Conservation (phyloP, 2,888 invertebrate species). For the Sphecodes monilicornis region DNA sequence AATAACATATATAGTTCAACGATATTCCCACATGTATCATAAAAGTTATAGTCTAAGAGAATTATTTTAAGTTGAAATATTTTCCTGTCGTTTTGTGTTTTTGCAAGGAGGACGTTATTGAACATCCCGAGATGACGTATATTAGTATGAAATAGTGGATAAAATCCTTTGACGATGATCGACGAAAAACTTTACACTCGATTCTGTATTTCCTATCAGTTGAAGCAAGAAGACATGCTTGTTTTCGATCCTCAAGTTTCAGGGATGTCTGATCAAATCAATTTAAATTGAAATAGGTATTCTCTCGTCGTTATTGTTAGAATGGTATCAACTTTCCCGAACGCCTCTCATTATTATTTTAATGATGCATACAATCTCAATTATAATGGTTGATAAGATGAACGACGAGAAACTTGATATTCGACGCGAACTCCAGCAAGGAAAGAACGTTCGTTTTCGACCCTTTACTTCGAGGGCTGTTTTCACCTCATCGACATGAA, state of each 20-base stretch:
- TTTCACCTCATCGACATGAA: not conserved
- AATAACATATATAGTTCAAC: no score
- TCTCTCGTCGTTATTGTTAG: not conserved
- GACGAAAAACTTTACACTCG: not conserved
- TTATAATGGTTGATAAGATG: not conserved
- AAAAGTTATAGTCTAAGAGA: no score
- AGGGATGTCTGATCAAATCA: not conserved
- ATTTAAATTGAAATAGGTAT: no score
- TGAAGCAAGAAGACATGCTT: not conserved
- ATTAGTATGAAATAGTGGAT: no score
- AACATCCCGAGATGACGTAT: no score
- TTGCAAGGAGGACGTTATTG: no score
- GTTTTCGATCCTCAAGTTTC: no score
- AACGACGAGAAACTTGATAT: not conserved
- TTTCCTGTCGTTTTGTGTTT: no score
- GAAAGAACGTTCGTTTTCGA: not conserved
- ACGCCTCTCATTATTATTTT: not conserved
- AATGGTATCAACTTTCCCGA: not conserved
- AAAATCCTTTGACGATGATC: no score
- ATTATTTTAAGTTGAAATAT: no score
- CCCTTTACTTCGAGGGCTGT: not conserved
- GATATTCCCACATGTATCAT: no score
- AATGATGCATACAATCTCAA: not conserved
- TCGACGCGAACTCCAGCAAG: not conserved
- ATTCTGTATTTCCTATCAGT: not conserved